Percentiles rank a stretch among this genome's conserved stretches.
Conservation (phyloP, 2,888 invertebrate genomes). For the Lasiommata megera region DNA sequence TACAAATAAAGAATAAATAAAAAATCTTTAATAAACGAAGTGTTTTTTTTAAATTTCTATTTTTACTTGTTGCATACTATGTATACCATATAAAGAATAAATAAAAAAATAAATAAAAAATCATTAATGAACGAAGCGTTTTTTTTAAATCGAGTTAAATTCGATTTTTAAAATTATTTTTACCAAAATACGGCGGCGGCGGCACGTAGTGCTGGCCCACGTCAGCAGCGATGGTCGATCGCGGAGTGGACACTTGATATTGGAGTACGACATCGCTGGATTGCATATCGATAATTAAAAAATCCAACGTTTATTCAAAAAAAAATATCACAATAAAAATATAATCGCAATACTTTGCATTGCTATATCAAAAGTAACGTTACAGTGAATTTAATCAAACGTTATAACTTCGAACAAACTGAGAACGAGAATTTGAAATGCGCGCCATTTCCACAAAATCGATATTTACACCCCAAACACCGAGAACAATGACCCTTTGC, state of each 20-base stretch:
- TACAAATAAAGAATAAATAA: too few species aligned
- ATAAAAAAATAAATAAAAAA: too few species aligned
- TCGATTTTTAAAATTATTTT: constrained; percentile 17
- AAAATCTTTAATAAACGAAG: too few species aligned
- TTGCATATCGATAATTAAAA: constrained; percentile 8
- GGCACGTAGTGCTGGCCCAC: constrained; percentile 73
- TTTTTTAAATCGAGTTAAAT: neutral
- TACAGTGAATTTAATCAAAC: constrained; percentile 32
- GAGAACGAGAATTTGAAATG: constrained; percentile 53
- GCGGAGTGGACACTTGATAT: constrained; percentile 81
- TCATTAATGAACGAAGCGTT: too few species aligned
- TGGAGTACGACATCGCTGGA: constrained; percentile 82
- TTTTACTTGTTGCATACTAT: too few species aligned
- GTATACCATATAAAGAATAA: too few species aligned
- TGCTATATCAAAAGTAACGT: neutral
- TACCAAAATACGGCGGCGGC: constrained; percentile 77
- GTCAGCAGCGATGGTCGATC: constrained; percentile 70
- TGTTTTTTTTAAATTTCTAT: too few species aligned
- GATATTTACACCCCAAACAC: constrained; percentile 58
- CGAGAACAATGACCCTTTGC: constrained; percentile 62
- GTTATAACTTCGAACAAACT: too few species aligned
- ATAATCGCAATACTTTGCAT: neutral
- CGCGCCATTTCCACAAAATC: constrained; percentile 66
- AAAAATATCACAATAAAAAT: neutral
- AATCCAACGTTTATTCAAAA: neutral